Evolutionary conservation across 2,888 invertebrate species (phyloP), one percentile per base, ranked within the genome.

Genomic region (Zaprionus lineosus): DNA sequence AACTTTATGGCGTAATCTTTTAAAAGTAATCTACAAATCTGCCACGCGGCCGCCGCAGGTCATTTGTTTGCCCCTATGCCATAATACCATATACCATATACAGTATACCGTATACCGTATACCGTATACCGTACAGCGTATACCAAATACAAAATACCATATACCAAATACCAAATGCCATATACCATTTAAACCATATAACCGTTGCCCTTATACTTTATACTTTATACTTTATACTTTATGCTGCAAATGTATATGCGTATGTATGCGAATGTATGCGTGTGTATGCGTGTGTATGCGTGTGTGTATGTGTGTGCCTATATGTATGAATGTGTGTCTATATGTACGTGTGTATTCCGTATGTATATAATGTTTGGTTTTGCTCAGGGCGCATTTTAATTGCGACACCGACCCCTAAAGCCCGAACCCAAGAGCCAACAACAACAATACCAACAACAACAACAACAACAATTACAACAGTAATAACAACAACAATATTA

Each of bases 1-100:
- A 79, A 79, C 83, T 79, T 79, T 79, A 79, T 79, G 85, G 78
- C 85, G 78, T 79, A 79, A 79, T 79, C 78, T 79, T 82, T 79
- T 79, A 79, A 79, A 79, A 84, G 85, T 84, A 79, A 79, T 79
- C 78, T 79, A 79, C 78, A 79, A 79, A 79, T 79, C 78, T 79
- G 78, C 78, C 78, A 79, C 67, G 59, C 78, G 78, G 62, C 51
- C 78, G 85, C 78, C 78, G 78, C 78, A 79, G 83, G 78, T 79
- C 78, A 67, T 79, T 79, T 79, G 78, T 82, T 77, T 62, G 55
- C 52, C 56, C 56, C 51, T 57, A 64, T 74, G 56, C 46, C 47
- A 51, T 43, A n/a, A 41, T 29, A 29, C 11, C 26, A 34, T 33
- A 16, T 2, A 34, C 19, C 19, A 8, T 19, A 14, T 8, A 5